phyloP scores from a whole-genome alignment of 2,113 vertebrate species.

The Nesogale talazaci region DNA sequence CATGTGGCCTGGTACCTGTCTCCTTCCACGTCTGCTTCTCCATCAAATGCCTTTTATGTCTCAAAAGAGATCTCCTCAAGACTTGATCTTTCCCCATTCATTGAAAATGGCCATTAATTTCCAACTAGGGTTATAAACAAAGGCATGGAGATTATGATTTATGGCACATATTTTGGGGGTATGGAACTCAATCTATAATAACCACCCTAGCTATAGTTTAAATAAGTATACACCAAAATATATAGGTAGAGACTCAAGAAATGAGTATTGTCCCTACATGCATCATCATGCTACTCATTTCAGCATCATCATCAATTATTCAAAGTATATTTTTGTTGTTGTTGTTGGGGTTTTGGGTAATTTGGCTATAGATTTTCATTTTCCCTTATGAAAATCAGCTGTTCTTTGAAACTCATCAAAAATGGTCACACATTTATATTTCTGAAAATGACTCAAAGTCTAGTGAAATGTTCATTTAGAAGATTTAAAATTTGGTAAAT shows the following conservation, averaged over 20 bases:
- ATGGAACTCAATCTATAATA: no score
- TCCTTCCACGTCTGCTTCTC: no score
- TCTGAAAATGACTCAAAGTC: constrained; percentile 1
- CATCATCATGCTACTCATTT: not conserved
- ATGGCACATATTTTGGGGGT: no score
- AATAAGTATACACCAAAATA: not conserved
- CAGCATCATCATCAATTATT: not conserved
- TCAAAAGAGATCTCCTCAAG: no score
- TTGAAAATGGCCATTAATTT: no score
- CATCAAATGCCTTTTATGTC: no score
- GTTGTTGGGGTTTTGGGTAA: not conserved
- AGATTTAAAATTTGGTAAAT: not conserved
- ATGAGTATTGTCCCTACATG: not conserved
- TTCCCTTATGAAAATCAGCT: constrained; percentile 47
- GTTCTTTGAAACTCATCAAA: constrained; percentile 20
- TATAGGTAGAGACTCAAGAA: not conserved
- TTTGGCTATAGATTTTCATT: constrained; percentile 44
- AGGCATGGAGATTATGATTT: no score
- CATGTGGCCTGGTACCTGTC: no score
- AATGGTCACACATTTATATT: not conserved
- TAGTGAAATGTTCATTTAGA: not conserved
- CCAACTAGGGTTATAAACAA: no score
- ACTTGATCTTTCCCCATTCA: no score
- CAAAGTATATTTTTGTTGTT: not conserved
- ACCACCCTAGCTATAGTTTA: no score